Evolutionary conservation across 1,140 invertebrate species (phyloP).

Genomic region (Halictus rubicundus): DNA sequence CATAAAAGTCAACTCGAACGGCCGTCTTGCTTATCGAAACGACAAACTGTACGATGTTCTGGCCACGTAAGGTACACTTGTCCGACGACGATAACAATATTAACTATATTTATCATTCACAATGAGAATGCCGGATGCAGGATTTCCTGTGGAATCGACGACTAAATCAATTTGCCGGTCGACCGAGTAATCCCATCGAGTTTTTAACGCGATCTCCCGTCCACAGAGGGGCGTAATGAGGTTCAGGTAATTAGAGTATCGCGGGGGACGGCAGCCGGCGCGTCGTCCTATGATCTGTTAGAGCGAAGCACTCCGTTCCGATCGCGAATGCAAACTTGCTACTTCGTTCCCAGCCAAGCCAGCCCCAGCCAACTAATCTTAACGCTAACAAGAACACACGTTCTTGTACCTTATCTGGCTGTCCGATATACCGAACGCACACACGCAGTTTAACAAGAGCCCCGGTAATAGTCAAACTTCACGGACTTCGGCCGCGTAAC

Average conservation of each 20-base stretch:
- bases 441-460: slow-evolving; percentile 19
- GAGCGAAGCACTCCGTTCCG: slow-evolving; percentile 6
- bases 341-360: neutral
- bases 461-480: slow-evolving; percentile 28
- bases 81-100: too few relatives aligned
- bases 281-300: slow-evolving; percentile 9
- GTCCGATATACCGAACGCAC: neutral
- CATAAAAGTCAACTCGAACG: too few relatives aligned
- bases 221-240: neutral
- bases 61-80: too few relatives aligned
- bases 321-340: slow-evolving; percentile 28
- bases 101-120: too few relatives aligned
- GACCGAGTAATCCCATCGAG: too few relatives aligned
- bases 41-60: too few relatives aligned
- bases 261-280: neutral
- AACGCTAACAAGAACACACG: slow-evolving; percentile 45
- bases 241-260: slow-evolving; percentile 12
- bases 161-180: too few relatives aligned
- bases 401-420: slow-evolving; percentile 13
- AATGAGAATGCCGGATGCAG: neutral
- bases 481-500: neutral
- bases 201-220: too few relatives aligned
- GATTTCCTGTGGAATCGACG: too few relatives aligned
- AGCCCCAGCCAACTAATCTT: slow-evolving; percentile 20
- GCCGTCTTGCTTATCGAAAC: too few relatives aligned